Evolutionary conservation across 2,113 vertebrate species (phyloP).

Genomic region (Perca schrenkii): DNA sequence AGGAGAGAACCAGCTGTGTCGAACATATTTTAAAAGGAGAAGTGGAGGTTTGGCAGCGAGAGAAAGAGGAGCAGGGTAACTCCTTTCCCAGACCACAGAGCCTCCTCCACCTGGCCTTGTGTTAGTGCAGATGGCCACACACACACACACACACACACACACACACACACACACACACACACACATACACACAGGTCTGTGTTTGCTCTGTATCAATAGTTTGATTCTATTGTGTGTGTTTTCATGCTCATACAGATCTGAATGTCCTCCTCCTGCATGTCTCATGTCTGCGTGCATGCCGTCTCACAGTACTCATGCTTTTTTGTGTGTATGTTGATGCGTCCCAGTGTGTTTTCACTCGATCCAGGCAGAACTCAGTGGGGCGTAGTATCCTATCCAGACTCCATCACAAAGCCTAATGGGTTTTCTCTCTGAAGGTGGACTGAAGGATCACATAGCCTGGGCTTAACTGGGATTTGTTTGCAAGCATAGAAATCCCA

Average conservation of each 20-base stretch:
- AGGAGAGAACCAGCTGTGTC: not conserved
- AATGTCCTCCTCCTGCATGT: slow-evolving; percentile 2
- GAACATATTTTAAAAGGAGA: slow-evolving; percentile 20
- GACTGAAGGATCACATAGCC: not conserved
- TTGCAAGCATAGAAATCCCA: slow-evolving; percentile 7
- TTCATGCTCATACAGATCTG: not conserved
- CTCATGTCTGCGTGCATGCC: not conserved
- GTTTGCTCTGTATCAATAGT: slow-evolving; percentile 57
- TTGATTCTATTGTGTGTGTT: slow-evolving; percentile 32
- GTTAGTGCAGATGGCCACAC: slow-evolving; percentile 63
- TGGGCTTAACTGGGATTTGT: slow-evolving; percentile 7
- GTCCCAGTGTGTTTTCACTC: not conserved
- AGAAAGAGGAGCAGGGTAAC: slow-evolving; percentile 30
- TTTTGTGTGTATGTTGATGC: not conserved
- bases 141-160: slow-evolving; percentile 24
- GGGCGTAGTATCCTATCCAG: slow-evolving; percentile 5
- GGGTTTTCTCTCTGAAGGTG: not conserved
- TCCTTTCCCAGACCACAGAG: slow-evolving; percentile 1
- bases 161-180: slow-evolving; percentile 19
- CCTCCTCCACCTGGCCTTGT: slow-evolving; percentile 62
- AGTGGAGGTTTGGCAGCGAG: slow-evolving; percentile 34
- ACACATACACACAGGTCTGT: slow-evolving; percentile 20
- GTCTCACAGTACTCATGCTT: not conserved
- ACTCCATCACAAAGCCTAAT: slow-evolving; percentile 23
- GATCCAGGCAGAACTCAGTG: not conserved